phyloP scores from a whole-genome alignment of 2,113 vertebrate species.

The Tympanuchus pallidicinctus region DNA sequence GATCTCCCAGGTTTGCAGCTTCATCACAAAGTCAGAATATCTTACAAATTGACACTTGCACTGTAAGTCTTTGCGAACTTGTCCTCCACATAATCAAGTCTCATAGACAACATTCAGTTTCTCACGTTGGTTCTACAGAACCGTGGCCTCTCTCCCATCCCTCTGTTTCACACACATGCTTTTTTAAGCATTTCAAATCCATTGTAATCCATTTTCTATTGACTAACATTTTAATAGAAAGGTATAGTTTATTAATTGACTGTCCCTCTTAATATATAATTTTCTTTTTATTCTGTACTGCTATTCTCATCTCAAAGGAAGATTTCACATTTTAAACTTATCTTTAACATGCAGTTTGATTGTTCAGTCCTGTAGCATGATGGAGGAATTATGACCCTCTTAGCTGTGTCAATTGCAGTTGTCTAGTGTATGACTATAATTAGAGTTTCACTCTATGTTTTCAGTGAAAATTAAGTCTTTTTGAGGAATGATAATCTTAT shows the following conservation, averaged over 20 bases:
- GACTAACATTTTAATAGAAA: not conserved
- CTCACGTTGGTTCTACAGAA: not conserved
- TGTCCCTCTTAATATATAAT: not conserved
- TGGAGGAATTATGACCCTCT: not conserved
- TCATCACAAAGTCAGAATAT: not conserved
- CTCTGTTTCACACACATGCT: not conserved
- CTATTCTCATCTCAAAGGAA: not conserved
- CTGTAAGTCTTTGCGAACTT: not conserved
- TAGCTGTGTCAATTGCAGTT: not conserved
- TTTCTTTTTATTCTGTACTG: slow-evolving; percentile 11
- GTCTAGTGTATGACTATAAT: not conserved
- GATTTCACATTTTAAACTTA: not conserved
- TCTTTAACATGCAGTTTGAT: not conserved
- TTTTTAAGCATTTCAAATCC: not conserved
- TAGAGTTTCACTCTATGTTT: not conserved
- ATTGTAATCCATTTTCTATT: not conserved
- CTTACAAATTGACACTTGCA: not conserved
- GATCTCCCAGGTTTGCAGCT: not conserved
- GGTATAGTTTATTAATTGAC: not conserved
- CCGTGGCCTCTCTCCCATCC: not conserved
- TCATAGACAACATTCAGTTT: not conserved
- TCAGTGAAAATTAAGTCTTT: not conserved
- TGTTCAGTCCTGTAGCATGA: not conserved
- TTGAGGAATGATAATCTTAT: not conserved
- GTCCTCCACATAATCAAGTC: not conserved